Conservation (phyloP, 1,140 invertebrate species). For the Drosophila ananassae region DNA sequence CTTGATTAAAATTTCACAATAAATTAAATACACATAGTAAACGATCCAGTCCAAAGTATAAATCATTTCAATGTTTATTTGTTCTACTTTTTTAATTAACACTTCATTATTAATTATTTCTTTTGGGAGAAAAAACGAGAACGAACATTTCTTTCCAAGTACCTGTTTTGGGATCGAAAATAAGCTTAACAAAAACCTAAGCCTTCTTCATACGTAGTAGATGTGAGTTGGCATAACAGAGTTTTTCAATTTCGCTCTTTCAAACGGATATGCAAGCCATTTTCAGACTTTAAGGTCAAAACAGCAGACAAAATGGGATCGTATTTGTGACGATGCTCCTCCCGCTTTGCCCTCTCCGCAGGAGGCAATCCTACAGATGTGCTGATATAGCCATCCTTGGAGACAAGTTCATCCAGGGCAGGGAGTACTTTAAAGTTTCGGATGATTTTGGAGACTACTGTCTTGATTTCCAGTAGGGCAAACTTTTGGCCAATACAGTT, state of each 20-base stretch:
- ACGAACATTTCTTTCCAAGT: background rate
- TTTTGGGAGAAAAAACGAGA: background rate
- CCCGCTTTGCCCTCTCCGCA: conserved; percentile 27
- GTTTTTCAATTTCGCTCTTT: conserved; percentile 38
- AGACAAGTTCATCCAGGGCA: conserved; percentile 64
- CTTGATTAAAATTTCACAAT: background rate
- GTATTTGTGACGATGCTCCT: conserved; percentile 63
- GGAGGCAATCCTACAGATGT: conserved; percentile 54
- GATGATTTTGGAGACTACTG: conserved; percentile 84
- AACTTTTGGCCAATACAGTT: conserved; percentile 85
- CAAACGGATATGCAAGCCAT: conserved; percentile 66
- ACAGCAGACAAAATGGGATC: conserved; percentile 73
- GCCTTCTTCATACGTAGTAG: background rate
- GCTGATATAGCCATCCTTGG: conserved; percentile 67
- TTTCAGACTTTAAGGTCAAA: conserved; percentile 75
- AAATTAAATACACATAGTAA: background rate
- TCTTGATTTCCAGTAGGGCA: conserved; percentile 84
- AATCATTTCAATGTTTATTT: conserved; percentile 11
- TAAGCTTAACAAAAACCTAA: background rate
- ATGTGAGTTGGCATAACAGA: background rate
- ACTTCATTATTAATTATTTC: conserved; percentile 14
- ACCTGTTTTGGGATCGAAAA: background rate
- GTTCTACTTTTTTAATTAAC: conserved; percentile 20
- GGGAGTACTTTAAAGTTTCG: conserved; percentile 77
- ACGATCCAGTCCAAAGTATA: background rate